A percentile compares a stretch with the other conserved stretches of the same genome.
Evolutionary conservation across 1,140 invertebrate species (phyloP).

Genomic region (Dendroctonus ponderosae): DNA sequence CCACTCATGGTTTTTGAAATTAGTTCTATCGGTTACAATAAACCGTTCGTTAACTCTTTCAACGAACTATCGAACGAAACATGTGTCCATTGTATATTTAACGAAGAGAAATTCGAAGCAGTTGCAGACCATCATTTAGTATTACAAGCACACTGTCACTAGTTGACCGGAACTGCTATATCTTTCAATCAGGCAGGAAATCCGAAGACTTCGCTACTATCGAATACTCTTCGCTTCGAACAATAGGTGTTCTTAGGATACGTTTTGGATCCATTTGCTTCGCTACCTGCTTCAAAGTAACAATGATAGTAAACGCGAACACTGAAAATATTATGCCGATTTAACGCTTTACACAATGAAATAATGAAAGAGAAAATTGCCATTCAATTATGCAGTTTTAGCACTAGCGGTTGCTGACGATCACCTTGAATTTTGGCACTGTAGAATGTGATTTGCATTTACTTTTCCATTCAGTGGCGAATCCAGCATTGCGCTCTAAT

Average conservation of each 20-base stretch:
- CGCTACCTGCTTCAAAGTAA: constrained; percentile 10
- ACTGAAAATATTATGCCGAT: neutral
- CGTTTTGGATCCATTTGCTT: neutral
- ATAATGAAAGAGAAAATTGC: constrained; percentile 11
- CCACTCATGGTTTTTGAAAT: neutral
- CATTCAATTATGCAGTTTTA: too few species aligned
- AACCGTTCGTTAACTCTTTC: neutral
- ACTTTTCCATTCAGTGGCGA: too few species aligned
- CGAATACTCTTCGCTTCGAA: constrained; percentile 17
- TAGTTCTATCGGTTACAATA: too few species aligned
- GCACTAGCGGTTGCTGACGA: too few species aligned
- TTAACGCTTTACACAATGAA: constrained; percentile 8
- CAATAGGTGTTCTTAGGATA: constrained; percentile 17
- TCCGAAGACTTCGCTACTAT: constrained; percentile 23
- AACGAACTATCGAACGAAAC: neutral
- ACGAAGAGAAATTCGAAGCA: constrained; percentile 20
- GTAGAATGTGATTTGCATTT: too few species aligned
- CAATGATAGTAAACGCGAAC: constrained; percentile 6
- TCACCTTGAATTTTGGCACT: too few species aligned
- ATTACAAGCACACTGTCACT: constrained; percentile 30
- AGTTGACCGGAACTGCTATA: constrained; percentile 29
- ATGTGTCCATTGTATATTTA: constrained; percentile 21
- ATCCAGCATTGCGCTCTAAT: too few species aligned
- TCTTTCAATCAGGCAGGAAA: constrained; percentile 27
- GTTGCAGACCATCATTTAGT: constrained; percentile 19